A percentile compares a stretch with the other conserved stretches of the same genome.
Evolutionary conservation across 2,113 vertebrate species (phyloP).

Genomic region (Pomatostomus ruficeps): DNA sequence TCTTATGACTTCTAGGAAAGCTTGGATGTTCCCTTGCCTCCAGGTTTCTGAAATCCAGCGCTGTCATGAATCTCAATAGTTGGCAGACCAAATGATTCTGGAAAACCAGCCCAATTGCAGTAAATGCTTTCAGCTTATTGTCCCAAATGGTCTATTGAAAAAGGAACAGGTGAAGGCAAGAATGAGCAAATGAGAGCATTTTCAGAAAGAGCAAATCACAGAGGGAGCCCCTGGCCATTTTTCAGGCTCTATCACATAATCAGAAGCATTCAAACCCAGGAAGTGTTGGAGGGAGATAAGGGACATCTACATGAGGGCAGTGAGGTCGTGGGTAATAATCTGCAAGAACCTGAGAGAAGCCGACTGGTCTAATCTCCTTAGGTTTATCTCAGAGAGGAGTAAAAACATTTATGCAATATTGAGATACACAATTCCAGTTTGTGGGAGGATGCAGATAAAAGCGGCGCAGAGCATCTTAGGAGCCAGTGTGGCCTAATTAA

Average conservation of each 20-base stretch:
- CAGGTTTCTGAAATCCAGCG: background rate
- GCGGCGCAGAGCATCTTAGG: background rate
- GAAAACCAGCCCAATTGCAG: background rate
- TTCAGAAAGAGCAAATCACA: background rate
- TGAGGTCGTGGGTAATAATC: background rate
- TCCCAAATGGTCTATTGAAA: background rate
- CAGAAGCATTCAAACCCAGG: background rate
- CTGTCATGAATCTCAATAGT: background rate
- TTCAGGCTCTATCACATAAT: background rate
- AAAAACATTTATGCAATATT: background rate
- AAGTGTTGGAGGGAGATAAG: slow-evolving; percentile 14
- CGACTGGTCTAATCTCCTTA: background rate
- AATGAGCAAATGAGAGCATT: background rate
- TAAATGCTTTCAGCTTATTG: background rate
- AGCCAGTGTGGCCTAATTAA: background rate
- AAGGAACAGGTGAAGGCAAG: background rate
- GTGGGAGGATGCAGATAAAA: background rate
- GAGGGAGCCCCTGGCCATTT: background rate
- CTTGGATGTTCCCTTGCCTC: background rate
- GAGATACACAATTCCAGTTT: background rate
- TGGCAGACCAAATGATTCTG: background rate
- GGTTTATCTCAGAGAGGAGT: slow-evolving; percentile 12
- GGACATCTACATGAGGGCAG: background rate
- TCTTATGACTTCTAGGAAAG: background rate
- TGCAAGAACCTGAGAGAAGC: background rate